A percentile compares a stretch with the other conserved stretches of the same genome.
Conservation (phyloP, 2,113 vertebrate species). For the Ammodramus savannarum region DNA sequence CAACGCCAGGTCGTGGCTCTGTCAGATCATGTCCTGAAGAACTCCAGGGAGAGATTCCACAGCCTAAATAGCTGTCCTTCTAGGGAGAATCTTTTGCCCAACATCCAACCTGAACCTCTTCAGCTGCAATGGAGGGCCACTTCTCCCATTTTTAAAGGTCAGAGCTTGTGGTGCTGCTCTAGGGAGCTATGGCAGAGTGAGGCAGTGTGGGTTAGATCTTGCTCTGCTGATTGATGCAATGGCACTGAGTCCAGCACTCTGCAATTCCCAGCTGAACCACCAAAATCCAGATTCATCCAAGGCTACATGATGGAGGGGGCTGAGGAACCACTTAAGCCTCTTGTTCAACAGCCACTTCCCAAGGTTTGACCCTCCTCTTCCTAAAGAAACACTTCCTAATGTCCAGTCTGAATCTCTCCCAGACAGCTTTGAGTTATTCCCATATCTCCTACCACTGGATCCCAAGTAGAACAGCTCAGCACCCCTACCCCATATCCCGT, state of each 20-base stretch:
- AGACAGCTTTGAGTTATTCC: background rate
- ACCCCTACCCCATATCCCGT: background rate
- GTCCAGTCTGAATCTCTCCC: background rate
- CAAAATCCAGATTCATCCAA: background rate
- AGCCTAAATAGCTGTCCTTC: background rate
- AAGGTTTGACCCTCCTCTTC: background rate
- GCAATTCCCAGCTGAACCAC: background rate
- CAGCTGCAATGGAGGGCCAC: background rate
- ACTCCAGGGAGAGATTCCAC: background rate
- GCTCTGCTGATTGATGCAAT: background rate
- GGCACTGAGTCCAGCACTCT: background rate
- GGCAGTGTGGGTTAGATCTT: background rate
- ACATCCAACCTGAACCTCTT: background rate
- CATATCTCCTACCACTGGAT: background rate
- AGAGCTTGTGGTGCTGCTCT: background rate
- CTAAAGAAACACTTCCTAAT: background rate
- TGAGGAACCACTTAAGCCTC: background rate
- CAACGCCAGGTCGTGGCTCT: background rate
- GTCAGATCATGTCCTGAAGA: background rate
- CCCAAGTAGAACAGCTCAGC: background rate
- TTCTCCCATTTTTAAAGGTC: background rate
- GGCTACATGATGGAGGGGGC: background rate
- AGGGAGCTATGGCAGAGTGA: background rate
- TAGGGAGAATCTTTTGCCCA: background rate
- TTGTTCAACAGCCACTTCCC: background rate